phyloP scores from a whole-genome alignment of 2,113 vertebrate genomes.

The Cebus imitator region DNA sequence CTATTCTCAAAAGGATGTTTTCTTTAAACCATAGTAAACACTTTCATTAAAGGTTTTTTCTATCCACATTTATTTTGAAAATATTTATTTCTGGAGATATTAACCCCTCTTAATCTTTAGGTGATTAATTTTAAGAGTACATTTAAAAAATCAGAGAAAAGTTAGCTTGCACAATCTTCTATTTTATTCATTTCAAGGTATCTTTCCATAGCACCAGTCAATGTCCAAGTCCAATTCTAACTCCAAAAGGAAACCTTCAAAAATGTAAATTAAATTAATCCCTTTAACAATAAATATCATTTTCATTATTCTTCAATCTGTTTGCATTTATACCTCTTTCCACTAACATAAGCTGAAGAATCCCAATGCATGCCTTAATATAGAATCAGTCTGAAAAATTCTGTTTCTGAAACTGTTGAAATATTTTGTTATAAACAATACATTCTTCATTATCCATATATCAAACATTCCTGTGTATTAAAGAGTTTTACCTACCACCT shows the following conservation, averaged over 20 bases:
- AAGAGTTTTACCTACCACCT: not conserved
- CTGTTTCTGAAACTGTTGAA: not conserved
- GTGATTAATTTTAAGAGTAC: not conserved
- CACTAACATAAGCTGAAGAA: not conserved
- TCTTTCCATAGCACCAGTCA: not conserved
- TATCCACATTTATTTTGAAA: not conserved
- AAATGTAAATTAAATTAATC: not conserved
- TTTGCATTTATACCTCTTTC: not conserved
- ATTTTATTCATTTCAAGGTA: not conserved
- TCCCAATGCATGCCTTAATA: not conserved
- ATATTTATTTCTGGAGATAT: not conserved
- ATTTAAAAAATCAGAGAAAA: not conserved
- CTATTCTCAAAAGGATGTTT: not conserved
- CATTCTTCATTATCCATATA: too few relatives aligned
- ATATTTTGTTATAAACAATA: not conserved
- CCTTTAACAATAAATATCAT: not conserved
- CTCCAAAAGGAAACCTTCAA: not conserved
- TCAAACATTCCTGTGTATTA: not conserved
- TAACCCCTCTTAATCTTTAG: not conserved
- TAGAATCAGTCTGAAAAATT: not conserved
- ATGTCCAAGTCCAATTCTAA: not conserved
- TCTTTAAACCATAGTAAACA: not conserved
- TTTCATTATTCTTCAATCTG: not conserved
- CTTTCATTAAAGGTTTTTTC: conserved; percentile 12
- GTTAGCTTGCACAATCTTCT: not conserved